Evolutionary conservation across 2,888 invertebrate genomes (phyloP).

Genomic region (Drosophila mimica): DNA sequence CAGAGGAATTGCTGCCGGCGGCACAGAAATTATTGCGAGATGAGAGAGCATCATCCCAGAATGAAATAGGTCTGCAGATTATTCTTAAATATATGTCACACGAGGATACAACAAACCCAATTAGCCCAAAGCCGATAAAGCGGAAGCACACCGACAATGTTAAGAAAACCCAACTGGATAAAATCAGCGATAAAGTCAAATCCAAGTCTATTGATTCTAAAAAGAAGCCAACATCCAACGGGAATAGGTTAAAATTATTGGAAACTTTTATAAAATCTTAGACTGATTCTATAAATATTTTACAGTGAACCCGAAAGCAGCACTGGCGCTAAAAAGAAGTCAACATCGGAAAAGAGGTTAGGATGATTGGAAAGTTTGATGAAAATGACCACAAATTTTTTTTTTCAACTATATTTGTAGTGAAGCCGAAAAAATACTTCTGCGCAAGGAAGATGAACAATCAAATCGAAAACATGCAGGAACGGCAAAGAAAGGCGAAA

Average conservation of each 20-base stretch:
- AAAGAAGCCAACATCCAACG: not conserved
- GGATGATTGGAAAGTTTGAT: not conserved
- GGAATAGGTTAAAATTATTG: not conserved
- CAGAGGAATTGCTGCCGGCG: constrained; percentile 3
- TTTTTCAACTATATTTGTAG: not conserved
- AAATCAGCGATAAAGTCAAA: not conserved
- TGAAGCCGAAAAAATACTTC: not conserved
- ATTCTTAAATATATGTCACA: constrained; percentile 35
- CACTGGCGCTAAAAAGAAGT: not conserved
- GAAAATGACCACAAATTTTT: not conserved
- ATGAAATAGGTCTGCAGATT: constrained; percentile 40
- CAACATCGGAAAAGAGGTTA: not conserved
- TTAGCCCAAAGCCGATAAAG: constrained; percentile 12
- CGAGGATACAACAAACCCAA: constrained; percentile 13
- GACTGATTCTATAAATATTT: not conserved
- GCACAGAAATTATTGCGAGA: constrained; percentile 21
- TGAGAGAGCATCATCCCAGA: not conserved
- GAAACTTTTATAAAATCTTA: no score
- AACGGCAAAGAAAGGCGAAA: not conserved
- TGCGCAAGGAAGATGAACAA: not conserved
- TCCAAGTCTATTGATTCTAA: not conserved
- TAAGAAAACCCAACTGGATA: not conserved
- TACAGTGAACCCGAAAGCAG: not conserved
- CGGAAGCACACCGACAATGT: constrained; percentile 11
- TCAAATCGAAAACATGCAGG: not conserved